Base-by-base conservation (phyloP, 2,888 invertebrate genomes). In the Archips crataeganus region DNA sequence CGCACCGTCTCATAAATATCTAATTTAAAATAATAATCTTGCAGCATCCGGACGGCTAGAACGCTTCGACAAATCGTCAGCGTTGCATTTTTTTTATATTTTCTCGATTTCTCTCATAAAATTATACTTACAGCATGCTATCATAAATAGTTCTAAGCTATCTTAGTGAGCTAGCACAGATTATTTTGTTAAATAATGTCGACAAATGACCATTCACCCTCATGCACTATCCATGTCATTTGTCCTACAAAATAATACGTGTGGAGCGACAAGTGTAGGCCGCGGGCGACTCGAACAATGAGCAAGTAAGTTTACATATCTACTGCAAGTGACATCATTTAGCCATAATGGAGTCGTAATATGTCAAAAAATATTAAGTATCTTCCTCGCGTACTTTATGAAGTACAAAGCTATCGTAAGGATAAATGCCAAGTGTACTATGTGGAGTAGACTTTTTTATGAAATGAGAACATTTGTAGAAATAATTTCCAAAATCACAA, bases 121-220 rank as follows among this genome's bases (percentile, higher is more conserved):
- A 84, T 84, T 87, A 85, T 77, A 76, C 81, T 84, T 90, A 91
- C 79, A 84, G 90, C 93, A 92, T 93, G 93, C 94, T 93, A 92
- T 92, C 62, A 72, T 93, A 93, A 93, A 93, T 93, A 90, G 90
- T 86, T 85, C 90, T 91, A 92, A 89, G 86, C 90, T 90, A 88
- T 80, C 77, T 78, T 42, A 68, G 51, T 23, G 76, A 60, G 70
- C 68, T 60, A 49, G 47, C 64, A 67, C 70, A 57, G 57, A 54
- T 74, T 42, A 34, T 59, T 59, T 75, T 67, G 66, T 62, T 42
- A 51, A 11, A 10, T 4, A 36, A 42, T 42, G 15, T 49, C 15
- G 36, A 34, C 63, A 47, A 32, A 32, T 47, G 42, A 61, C 66
- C 13, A 65, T 9, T 13, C 15, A 49, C 60, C 60, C 23, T 36